Percentiles rank a stretch among this genome's conserved stretches.
These are phyloP conservation scores for Caenorhabditis japonica DNA, from an alignment of 2,888 invertebrate species.

Conservation along the genomic window DNA sequence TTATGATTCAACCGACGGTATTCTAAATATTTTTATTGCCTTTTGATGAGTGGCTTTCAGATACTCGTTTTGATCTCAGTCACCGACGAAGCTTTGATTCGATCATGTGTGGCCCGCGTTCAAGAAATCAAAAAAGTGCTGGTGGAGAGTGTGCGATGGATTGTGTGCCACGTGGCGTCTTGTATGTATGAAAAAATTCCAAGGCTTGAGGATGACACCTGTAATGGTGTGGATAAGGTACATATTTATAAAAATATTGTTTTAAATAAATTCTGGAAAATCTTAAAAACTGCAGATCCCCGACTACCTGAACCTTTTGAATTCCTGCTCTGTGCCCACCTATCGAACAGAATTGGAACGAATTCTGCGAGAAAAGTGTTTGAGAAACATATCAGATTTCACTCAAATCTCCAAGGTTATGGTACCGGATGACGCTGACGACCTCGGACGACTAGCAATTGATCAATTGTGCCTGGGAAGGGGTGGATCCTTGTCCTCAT, in stretches of 20 bases:
- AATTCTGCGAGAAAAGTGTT: constrained; percentile 49
- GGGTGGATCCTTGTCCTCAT: constrained; percentile 41
- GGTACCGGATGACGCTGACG: constrained; percentile 61
- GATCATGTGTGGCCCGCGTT: constrained; percentile 17
- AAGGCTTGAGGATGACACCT: constrained; percentile 10
- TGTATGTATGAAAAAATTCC: constrained; percentile 25
- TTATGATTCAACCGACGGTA: constrained; percentile 62
- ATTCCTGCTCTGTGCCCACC: constrained; percentile 47
- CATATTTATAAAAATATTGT: background rate
- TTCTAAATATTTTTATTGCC: background rate
- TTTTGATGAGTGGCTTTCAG: constrained; percentile 11
- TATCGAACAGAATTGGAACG: constrained; percentile 55
- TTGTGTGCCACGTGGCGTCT: constrained; percentile 55
- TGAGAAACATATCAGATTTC: constrained; percentile 20
- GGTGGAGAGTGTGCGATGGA: constrained; percentile 41
- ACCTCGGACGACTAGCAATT: constrained; percentile 55
- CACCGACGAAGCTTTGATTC: constrained; percentile 23
- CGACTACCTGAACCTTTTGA: constrained; percentile 30
- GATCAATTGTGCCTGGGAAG: constrained; percentile 66
- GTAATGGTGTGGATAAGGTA: constrained; percentile 47
- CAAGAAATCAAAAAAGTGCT: constrained; percentile 20
- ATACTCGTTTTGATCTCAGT: constrained; percentile 45
- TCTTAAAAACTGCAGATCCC: constrained; percentile 15
- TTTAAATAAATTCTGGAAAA: background rate
- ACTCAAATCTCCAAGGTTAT: constrained; percentile 48